phyloP scores from a whole-genome alignment of 2,113 vertebrate species.

The Entomyzon cyanotis region DNA sequence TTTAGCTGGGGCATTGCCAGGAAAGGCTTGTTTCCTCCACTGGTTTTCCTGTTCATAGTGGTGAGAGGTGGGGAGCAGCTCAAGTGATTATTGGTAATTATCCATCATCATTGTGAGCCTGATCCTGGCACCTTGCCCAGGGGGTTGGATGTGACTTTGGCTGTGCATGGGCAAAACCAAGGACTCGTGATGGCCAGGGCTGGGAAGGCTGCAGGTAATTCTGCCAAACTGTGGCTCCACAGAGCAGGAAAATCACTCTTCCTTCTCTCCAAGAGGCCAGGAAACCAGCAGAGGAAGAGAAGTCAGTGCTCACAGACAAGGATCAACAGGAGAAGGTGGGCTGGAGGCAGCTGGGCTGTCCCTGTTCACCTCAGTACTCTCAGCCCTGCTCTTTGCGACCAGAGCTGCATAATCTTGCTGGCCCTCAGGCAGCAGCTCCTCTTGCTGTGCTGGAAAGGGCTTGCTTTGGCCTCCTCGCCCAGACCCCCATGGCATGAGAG shows the following conservation, averaged over 20 bases:
- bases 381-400: background rate
- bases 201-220: background rate
- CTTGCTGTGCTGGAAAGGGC: background rate
- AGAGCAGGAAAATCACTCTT: background rate
- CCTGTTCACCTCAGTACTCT: background rate
- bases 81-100: background rate
- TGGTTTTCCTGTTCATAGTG: background rate
- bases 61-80: background rate
- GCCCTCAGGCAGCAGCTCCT: background rate
- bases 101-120: background rate
- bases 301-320: background rate
- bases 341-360: background rate
- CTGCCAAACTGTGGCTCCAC: background rate
- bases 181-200: accelerated
- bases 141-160: background rate
- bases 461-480: background rate
- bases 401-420: background rate
- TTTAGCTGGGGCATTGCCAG: background rate
- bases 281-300: background rate
- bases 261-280: background rate
- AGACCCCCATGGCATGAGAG: background rate
- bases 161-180: background rate
- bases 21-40: background rate
- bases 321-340: background rate
- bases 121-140: background rate